Conservation (phyloP, 2,888 invertebrate genomes). For the Eumerus sabulonum region DNA sequence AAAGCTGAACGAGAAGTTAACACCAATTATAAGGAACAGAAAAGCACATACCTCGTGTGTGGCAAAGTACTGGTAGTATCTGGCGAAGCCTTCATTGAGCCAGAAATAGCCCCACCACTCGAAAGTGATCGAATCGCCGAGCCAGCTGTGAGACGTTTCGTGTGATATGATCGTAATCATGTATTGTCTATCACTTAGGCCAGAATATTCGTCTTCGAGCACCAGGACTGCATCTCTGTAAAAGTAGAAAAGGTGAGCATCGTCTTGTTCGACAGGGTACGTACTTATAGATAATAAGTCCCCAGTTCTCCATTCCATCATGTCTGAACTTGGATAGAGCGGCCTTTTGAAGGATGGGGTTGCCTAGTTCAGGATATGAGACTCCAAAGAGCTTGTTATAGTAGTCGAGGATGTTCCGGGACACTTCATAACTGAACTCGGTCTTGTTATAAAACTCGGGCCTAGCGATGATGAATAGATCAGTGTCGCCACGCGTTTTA, state of each 20-base stretch:
- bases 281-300: conserved; percentile 89
- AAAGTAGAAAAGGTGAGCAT: no score
- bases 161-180: conserved; percentile 81
- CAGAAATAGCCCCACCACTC: conserved; percentile 81
- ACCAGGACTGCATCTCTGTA: conserved; percentile 73
- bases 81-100: conserved; percentile 84
- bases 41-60: conserved; percentile 75
- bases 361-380: conserved; percentile 80
- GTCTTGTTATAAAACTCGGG: conserved; percentile 84
- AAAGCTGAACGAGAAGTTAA: conserved; percentile 80
- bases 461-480: conserved; percentile 83
- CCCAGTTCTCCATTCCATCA: conserved; percentile 95
- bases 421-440: conserved; percentile 81
- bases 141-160: conserved; percentile 83
- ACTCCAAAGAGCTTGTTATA: conserved; percentile 85
- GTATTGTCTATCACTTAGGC: conserved; percentile 73
- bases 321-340: conserved; percentile 89
- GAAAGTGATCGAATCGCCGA: conserved; percentile 82
- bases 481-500: conserved; percentile 38
- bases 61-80: conserved; percentile 84
- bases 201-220: conserved; percentile 71
- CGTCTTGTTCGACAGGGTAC: conserved; percentile 76
- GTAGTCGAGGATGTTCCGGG: conserved; percentile 63
- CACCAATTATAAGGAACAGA: background rate
- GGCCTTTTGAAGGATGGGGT: conserved; percentile 87